phyloP scores from a whole-genome alignment of 92 coral and sea anemone genomes.

The Epizoanthus ramosus region DNA sequence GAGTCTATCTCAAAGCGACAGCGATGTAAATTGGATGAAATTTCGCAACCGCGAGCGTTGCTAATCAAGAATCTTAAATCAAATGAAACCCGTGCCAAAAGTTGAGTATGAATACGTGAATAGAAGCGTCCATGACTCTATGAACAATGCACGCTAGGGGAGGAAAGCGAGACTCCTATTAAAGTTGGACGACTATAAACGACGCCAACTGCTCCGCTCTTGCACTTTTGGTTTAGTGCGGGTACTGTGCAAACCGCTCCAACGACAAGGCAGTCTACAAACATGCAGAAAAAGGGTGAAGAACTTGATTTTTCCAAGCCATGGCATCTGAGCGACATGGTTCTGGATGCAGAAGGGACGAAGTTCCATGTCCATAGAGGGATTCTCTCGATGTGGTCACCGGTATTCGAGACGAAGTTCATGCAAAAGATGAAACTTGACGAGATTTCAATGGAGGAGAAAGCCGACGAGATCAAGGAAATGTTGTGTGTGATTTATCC shows the following conservation, averaged over 20 bases:
- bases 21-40: background rate
- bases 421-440: conserved; percentile 58
- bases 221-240: background rate
- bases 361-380: conserved; percentile 75
- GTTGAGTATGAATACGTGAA: background rate
- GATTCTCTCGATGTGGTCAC: conserved; percentile 89
- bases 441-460: conserved; percentile 70
- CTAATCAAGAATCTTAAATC: background rate
- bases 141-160: background rate
- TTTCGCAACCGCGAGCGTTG: background rate
- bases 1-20: background rate
- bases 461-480: conserved; percentile 72
- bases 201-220: background rate
- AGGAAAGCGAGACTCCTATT: background rate
- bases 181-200: background rate
- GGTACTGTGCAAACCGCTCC: background rate
- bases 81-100: background rate
- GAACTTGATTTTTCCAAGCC: conserved; percentile 76
- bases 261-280: background rate
- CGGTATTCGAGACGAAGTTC: conserved; percentile 83
- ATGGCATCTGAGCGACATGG: conserved; percentile 84
- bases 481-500: conserved; percentile 78
- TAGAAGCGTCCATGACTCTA: conserved; percentile 7
- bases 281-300: conserved; percentile 78
- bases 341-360: conserved; percentile 68